A percentile compares a stretch with the other conserved stretches of the same genome.
phyloP scores from a whole-genome alignment of 2,888 invertebrate species.

The Hoplodrina blanda region DNA sequence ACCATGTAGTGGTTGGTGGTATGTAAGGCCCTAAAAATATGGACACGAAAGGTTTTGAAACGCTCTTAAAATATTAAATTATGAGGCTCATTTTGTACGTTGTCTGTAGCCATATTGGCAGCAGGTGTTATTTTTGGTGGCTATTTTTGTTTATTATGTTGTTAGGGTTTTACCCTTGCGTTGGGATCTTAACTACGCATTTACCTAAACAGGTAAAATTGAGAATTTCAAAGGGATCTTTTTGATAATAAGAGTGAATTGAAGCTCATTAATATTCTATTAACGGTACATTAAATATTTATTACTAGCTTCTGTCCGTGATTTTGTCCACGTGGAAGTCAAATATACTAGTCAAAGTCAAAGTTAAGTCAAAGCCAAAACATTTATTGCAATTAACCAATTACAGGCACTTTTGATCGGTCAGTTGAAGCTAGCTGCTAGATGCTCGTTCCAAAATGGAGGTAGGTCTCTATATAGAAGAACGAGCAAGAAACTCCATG shows the following conservation, averaged over 20 bases:
- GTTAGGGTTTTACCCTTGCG: slow-evolving; percentile 17
- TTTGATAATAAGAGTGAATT: background rate
- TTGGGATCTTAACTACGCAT: background rate
- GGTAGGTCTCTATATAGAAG: no score
- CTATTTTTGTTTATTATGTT: slow-evolving; percentile 32
- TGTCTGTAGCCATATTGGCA: slow-evolving; percentile 17
- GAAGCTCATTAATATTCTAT: background rate
- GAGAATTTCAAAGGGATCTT: background rate
- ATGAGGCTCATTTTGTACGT: slow-evolving; percentile 31
- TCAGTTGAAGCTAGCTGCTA: no score
- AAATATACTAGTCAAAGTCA: no score
- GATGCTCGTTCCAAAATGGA: no score
- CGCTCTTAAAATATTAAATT: slow-evolving; percentile 56
- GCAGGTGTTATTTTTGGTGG: slow-evolving; percentile 47
- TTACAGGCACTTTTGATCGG: no score
- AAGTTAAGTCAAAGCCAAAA: no score
- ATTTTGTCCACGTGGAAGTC: no score
- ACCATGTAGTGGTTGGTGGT: slow-evolving; percentile 19
- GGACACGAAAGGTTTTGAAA: slow-evolving; percentile 40
- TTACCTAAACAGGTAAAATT: background rate
- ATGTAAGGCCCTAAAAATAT: slow-evolving; percentile 7
- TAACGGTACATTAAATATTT: no score
- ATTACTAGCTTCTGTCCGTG: no score
- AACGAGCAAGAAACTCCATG: no score
- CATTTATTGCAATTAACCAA: no score